A percentile compares a stretch with the other conserved stretches of the same genome.
Conservation (phyloP, 2,797 vertebrate genomes). For the Leptodactylus fallax region DNA sequence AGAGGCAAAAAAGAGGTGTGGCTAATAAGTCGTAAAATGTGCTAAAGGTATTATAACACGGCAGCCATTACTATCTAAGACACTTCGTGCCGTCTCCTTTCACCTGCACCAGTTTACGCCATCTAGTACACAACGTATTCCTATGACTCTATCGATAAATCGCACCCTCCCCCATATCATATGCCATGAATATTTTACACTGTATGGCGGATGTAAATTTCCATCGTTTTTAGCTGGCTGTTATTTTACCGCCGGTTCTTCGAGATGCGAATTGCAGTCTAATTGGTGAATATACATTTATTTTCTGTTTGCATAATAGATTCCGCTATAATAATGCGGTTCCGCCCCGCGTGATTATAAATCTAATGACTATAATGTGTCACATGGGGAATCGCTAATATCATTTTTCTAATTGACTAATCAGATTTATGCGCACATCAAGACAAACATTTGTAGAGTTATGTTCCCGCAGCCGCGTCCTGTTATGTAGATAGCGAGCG, state of each 20-base stretch:
- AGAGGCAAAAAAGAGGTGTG: too few relatives aligned
- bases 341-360: conserved; percentile 37
- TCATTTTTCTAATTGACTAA: conserved; percentile 39
- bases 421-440: conserved; percentile 38
- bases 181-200: too few relatives aligned
- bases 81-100: too few relatives aligned
- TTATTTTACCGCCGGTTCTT: not conserved
- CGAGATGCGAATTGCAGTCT: not conserved
- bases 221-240: not conserved
- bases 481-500: not conserved
- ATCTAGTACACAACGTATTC: too few relatives aligned
- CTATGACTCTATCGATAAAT: not conserved
- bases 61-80: too few relatives aligned
- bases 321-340: conserved; percentile 20
- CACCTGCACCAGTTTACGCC: too few relatives aligned
- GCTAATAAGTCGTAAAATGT: too few relatives aligned
- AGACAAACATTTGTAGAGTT: conserved; percentile 33
- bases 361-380: conserved; percentile 40
- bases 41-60: too few relatives aligned
- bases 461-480: not conserved
- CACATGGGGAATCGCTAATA: conserved; percentile 38
- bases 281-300: conserved; percentile 20
- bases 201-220: not conserved
- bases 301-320: conserved; percentile 29
- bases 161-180: not conserved